Evolutionary conservation across 2,113 vertebrate genomes (phyloP).

Genomic region (Dicaeum eximium): DNA sequence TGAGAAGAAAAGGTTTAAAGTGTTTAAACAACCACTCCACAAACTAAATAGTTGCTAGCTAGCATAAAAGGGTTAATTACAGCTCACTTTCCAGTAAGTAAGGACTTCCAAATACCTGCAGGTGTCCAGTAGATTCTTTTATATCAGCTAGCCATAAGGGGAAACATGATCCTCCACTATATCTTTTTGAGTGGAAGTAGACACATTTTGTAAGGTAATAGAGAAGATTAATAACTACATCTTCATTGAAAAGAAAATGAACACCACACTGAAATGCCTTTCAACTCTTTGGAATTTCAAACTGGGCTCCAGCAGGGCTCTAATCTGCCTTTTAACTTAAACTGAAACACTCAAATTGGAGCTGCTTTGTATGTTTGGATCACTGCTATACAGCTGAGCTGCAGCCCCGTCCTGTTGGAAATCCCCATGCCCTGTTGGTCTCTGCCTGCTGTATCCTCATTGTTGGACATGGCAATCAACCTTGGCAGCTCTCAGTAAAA

Average conservation of each 20-base stretch:
- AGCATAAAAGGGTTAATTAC: not conserved
- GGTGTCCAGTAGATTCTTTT: not conserved
- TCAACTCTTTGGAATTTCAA: not conserved
- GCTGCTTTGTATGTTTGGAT: not conserved
- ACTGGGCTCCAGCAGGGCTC: not conserved
- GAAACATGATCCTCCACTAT: not conserved
- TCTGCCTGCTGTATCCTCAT: not conserved
- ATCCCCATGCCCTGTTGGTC: not conserved
- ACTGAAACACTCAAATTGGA: not conserved
- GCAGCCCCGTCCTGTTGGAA: not conserved
- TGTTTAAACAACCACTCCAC: not conserved
- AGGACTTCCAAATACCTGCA: not conserved
- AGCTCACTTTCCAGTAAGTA: not conserved
- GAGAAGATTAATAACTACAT: not conserved
- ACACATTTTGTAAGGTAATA: not conserved
- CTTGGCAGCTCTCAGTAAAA: not conserved
- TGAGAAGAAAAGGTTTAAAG: not conserved
- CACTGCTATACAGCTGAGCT: not conserved
- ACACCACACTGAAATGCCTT: not conserved
- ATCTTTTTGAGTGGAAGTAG: not conserved
- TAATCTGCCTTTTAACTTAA: conserved; percentile 9
- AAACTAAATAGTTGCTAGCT: not conserved
- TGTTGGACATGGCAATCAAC: not conserved
- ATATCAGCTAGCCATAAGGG: not conserved
- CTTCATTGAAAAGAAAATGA: not conserved